Base-by-base conservation (phyloP, 2,888 invertebrate species). In the Harpagoxenus sublaevis region DNA sequence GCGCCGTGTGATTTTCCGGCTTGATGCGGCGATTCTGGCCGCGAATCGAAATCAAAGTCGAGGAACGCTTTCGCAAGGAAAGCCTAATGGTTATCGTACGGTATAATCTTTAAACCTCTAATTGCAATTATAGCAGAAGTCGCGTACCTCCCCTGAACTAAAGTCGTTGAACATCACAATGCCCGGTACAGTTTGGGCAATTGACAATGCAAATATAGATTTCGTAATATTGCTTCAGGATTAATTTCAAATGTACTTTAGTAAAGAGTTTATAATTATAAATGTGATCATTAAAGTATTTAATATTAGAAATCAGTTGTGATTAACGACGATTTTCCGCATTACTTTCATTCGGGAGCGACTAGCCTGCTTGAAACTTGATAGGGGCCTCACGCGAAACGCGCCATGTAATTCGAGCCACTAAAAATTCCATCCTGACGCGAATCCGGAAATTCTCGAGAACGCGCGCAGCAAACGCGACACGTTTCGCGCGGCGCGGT, bases 1-100 rank as follows among this genome's bases (percentile, higher is more conserved):
- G 93, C 94, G 88, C 87, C 88, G 88, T 88, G 86, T 89, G 89
- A 89, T 89, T 89, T 87, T 88, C 88, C 73, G 78, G 68, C 84
- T 73, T 73, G 84, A 83, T 84, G 89, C 78, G 84, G 85, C 62
- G 75, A 81, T 83, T 83, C 79, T 68, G 73, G 70, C 70, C 55
- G 45, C 78, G 68, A 71, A 79, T 81, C 60, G 73, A 81, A 81
- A 81, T 73, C 79, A 81, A 73, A 81, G 79, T 81, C 60, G 73
- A n/a, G 23, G 73, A 39, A 39, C 73, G 79, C 79, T 81, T 81
- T 81, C 79, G 79, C 73, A 81, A 81, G 79, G 35, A 71, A 60
- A 60, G 55, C 53, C 48, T 81, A 81, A 81, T 73, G 79, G 60
- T 81, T 65, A 51, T 60, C 79, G 28, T 51, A 51, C 39, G 73